These are phyloP conservation scores for Cheilinus undulatus DNA, from an alignment of 2,113 vertebrate genomes.

Conservation along the genomic window DNA sequence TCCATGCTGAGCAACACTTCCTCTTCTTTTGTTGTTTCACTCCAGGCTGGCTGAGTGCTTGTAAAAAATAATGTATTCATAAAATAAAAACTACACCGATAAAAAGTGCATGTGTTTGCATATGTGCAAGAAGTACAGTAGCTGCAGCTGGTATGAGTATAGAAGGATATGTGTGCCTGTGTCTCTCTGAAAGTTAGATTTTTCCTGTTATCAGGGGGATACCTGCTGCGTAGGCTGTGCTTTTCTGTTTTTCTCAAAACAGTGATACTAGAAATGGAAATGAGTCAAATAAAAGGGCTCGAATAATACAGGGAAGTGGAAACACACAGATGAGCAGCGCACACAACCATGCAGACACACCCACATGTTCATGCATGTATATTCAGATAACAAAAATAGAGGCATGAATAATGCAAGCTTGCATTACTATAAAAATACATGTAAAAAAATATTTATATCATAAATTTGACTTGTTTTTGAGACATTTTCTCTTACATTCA, in stretches of 20 bases:
- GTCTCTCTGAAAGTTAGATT: not conserved
- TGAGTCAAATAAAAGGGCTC: not conserved
- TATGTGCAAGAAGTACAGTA: not conserved
- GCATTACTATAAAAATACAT: not conserved
- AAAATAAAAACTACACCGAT: not conserved
- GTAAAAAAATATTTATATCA: not conserved
- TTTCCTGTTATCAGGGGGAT: not conserved
- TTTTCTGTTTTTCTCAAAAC: not conserved
- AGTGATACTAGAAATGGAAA: slow-evolving; percentile 1
- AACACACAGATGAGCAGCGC: not conserved
- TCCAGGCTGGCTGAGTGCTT: not conserved
- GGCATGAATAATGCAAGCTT: slow-evolving; percentile 16
- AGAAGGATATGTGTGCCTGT: not conserved
- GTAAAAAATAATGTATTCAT: not conserved
- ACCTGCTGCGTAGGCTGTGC: not conserved
- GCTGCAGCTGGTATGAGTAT: not conserved
- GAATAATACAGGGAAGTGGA: not conserved
- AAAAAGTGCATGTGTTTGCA: not conserved
- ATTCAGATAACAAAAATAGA: not conserved
- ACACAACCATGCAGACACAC: not conserved
- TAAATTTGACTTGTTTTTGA: no score
- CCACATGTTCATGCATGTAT: not conserved
- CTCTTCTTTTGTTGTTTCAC: not conserved
- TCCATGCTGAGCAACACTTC: not conserved
- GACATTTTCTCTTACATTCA: no score